Base-by-base conservation (phyloP, 2,113 vertebrate species). In the Varanus salvator region DNA sequence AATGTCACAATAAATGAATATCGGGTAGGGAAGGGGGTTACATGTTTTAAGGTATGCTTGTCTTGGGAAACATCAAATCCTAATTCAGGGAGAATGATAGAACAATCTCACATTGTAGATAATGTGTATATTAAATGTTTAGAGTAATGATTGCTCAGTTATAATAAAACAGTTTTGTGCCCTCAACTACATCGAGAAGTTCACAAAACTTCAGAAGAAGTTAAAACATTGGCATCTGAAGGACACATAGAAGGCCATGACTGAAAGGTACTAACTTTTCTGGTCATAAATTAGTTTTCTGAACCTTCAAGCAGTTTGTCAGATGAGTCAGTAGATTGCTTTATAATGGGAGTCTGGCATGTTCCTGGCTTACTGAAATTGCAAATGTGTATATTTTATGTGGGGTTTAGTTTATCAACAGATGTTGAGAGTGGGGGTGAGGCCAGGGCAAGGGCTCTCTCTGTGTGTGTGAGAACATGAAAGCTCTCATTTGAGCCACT, bases 241-340 rank as follows among this genome's bases (percentile, higher is more conserved):
- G 91, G 95, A 76, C 95, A 85, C 23, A 0, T 0, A 21, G 89
- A 95, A 94, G 93, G 82, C 91, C 88, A 89, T 93, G 89, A 34
- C 71, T 86, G 88, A 93, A 91, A 91, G 90, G 80, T 85, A 86
- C 90, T 93, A 76, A 86, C 90, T 90, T 95, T 85, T 91, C 66
- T 90, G 74, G 54, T 64, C 95, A 91, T 91, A 89, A 94, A 89
- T 96, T 86, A 0, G 31, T 92, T 94, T 92, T 77, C 87, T 84
- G 85, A 85, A 54, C 92, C 86, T 82, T 93, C 71, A 86, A 57
- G 89, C 8, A 27, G 38, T 90, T 83, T 92, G 87, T 89, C 92
- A 93, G 86, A 29, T 86, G 64, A 78, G 87, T 69, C 86, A 83
- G 57, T 54, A 84, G 83, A 87, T 27, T 84, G 80, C 71, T 91